These are phyloP conservation scores for Girardinichthys multiradiatus DNA, from an alignment of 2,113 vertebrate genomes.

Conservation along the genomic window DNA sequence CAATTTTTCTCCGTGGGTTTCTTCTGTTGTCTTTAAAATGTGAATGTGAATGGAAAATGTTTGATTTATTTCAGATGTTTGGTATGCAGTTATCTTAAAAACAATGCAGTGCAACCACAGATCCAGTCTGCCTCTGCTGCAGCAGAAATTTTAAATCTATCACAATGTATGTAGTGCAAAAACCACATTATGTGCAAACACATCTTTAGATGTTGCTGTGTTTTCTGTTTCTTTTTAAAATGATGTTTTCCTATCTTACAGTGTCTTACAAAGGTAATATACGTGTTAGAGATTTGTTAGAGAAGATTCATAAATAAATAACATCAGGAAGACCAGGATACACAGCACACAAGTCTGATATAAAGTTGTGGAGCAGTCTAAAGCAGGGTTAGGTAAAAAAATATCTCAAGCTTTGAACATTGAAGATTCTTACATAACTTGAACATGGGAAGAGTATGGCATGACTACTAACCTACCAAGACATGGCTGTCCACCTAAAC, in stretches of 20 bases:
- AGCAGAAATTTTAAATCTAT: slow-evolving; percentile 9
- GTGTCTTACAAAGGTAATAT: background rate
- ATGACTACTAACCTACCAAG: too few relatives aligned
- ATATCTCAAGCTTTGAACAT: too few relatives aligned
- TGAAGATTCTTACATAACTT: too few relatives aligned
- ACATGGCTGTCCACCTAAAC: too few relatives aligned
- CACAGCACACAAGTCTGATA: background rate
- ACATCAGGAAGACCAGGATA: background rate
- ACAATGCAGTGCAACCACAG: slow-evolving; percentile 17
- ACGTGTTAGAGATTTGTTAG: background rate
- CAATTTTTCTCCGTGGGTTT: slow-evolving; percentile 35
- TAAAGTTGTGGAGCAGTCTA: background rate
- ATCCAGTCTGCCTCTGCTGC: slow-evolving; percentile 17
- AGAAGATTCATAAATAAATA: background rate
- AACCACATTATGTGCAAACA: slow-evolving; percentile 27
- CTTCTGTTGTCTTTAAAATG: slow-evolving; percentile 17
- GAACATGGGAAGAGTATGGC: too few relatives aligned
- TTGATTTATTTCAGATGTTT: slow-evolving; percentile 1
- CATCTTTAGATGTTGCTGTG: slow-evolving; percentile 21
- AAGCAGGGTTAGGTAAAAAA: background rate
- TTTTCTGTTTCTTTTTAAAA: slow-evolving; percentile 6
- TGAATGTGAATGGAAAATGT: slow-evolving; percentile 30
- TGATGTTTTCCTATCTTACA: background rate
- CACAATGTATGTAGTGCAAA: background rate
- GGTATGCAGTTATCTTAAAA: slow-evolving; percentile 30